These are phyloP conservation scores for Melipona quadrifasciata DNA, from an alignment of 1,140 invertebrate genomes.

Conservation along the genomic window DNA sequence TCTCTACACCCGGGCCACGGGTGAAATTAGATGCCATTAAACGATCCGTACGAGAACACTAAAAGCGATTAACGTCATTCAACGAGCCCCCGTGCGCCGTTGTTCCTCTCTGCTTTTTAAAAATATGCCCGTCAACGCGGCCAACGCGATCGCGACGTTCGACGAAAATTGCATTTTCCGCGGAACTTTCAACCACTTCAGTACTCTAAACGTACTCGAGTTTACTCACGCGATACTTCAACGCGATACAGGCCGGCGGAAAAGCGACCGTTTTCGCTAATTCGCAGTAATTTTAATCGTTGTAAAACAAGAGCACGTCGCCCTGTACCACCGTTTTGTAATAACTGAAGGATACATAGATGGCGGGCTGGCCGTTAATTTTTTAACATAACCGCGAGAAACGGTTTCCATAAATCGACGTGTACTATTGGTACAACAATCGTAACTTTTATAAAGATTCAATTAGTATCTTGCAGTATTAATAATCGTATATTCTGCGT, in stretches of 20 bases:
- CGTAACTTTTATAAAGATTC: neutral
- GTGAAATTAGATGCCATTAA: constrained; percentile 33
- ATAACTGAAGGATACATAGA: neutral
- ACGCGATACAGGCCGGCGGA: neutral
- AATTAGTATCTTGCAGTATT: neutral
- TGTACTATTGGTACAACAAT: neutral
- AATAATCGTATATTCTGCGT: neutral
- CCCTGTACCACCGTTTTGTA: neutral
- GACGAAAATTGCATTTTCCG: constrained; percentile 6
- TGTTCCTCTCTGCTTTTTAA: neutral
- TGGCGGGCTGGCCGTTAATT: neutral
- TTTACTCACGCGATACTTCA: neutral
- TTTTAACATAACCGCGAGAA: neutral
- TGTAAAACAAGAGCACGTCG: neutral
- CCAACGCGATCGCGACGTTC: neutral
- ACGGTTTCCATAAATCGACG: neutral
- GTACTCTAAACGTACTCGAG: neutral
- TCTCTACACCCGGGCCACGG: neutral
- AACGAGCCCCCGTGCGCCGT: neutral
- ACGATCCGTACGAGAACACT: constrained; percentile 19
- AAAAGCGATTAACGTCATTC: constrained; percentile 17
- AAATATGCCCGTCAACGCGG: neutral
- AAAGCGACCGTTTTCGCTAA: neutral
- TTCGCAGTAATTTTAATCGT: neutral
- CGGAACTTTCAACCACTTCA: neutral